Conservation (phyloP, 2,888 invertebrate genomes). For the Cerastis leucographa region DNA sequence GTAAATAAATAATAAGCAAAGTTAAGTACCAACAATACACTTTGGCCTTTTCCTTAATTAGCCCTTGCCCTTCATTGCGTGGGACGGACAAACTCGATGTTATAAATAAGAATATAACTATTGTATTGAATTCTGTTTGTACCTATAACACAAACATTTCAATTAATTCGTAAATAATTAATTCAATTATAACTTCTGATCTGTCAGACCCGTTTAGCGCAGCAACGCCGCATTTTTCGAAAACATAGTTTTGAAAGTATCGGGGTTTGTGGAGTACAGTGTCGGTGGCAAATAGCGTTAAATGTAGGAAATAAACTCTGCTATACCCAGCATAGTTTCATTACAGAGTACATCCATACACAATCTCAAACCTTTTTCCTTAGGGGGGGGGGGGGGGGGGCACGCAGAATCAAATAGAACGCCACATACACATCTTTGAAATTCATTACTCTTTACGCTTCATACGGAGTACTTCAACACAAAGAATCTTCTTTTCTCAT, state of each 20-base stretch:
- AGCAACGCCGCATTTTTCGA: background rate
- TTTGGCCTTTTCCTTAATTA: constrained; percentile 38
- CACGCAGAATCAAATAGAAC: background rate
- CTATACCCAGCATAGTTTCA: background rate
- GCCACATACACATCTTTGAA: too few relatives aligned
- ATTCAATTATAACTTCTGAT: background rate
- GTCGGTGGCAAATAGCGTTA: background rate
- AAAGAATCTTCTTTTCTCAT: background rate
- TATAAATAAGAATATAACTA: constrained; percentile 22
- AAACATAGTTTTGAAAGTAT: background rate
- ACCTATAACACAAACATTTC: constrained; percentile 15
- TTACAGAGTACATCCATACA: background rate
- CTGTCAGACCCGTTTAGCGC: background rate
- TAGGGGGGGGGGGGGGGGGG: background rate
- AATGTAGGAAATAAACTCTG: background rate
- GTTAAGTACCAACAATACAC: constrained; percentile 33
- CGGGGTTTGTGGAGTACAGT: background rate
- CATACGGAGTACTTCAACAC: background rate
- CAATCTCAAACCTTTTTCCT: background rate
- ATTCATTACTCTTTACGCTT: background rate
- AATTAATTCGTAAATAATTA: constrained; percentile 10
- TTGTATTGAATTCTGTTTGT: constrained; percentile 21
- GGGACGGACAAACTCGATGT: constrained; percentile 8
- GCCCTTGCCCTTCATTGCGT: constrained; percentile 24
- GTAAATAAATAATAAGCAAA: constrained; percentile 7